Evolutionary conservation across 1,140 invertebrate genomes (phyloP), one percentile per base, ranked within the genome.

Genomic region (Ostrea edulis): DNA sequence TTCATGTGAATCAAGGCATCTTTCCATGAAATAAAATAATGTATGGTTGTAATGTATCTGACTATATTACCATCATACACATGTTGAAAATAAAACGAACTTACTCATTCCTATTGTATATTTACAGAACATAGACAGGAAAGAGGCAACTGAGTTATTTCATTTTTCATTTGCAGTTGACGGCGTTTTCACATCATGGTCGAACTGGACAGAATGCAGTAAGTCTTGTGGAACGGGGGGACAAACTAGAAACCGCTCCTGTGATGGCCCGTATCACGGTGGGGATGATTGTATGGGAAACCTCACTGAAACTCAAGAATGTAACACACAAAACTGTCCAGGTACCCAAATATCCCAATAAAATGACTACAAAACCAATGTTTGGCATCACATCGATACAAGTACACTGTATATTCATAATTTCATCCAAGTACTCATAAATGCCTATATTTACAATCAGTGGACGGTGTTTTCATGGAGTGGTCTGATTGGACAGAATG

Each of bases 181-280:
- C 88, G 93, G 93, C 54, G 51, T 86, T 11, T 92, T 90, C 89
- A 8, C 71, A 0, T 8, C 65, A 3, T 97, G 85, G 96, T 96
- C 5, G 96, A 96, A 44, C 96, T 99, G 98, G 98, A 96, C 97
- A 11, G 95, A 97, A 4, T 99, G 98, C 95, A 98, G 97, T 90
- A 97, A 97, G 0, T 97, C 97, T 0, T 99, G 98, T 94, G 98
- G 98, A 0, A 97, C 98, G 93, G 98, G 98, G 0, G 96, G 97
- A 77, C 96, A 97, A 12, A 96, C 96, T 81, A 96, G 98, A 17
- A 96, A 62, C 0, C 86, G 93, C 17, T 85, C 82, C 2, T 94
- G 93, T 85, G 85, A 65, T 14, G 86, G 77, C 2, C 92, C 92
- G 14, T 71, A 35, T 44, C 87, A 90, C 81, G 89, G 88, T 11